Evolutionary conservation across 1,140 invertebrate genomes (phyloP).

Genomic region (Eubasilissa regina): DNA sequence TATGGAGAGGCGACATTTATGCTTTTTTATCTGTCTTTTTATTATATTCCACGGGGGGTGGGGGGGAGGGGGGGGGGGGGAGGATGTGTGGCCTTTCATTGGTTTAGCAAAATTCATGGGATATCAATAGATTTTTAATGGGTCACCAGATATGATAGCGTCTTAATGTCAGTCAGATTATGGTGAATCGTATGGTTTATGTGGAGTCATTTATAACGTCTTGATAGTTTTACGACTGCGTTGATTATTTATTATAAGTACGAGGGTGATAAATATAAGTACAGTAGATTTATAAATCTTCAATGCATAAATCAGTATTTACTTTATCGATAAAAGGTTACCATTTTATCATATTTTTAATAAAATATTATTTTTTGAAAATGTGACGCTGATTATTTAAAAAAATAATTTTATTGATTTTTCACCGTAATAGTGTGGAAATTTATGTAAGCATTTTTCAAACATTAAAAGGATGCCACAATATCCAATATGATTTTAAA

Average conservation of each 20-base stretch:
- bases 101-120: conserved; percentile 55
- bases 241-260: conserved; percentile 5
- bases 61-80: conserved; percentile 16
- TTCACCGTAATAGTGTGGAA: too few relatives aligned
- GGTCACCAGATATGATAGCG: conserved; percentile 55
- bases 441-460: too few relatives aligned
- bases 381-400: too few relatives aligned
- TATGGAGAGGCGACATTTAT: conserved; percentile 50
- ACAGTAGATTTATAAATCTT: too few relatives aligned
- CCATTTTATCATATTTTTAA: too few relatives aligned
- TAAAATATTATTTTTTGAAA: too few relatives aligned
- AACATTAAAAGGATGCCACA: too few relatives aligned
- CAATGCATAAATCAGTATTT: too few relatives aligned
- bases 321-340: too few relatives aligned
- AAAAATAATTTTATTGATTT: too few relatives aligned
- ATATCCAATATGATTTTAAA: too few relatives aligned
- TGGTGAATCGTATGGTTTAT: conserved; percentile 47
- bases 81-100: conserved; percentile 48
- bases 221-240: neutral
- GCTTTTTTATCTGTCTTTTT: conserved; percentile 46
- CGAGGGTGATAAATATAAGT: neutral
- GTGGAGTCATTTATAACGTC: conserved; percentile 34
- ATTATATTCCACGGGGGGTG: conserved; percentile 32
- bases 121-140: conserved; percentile 60
- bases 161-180: conserved; percentile 56